These are phyloP conservation scores for Periophthalmus magnuspinnatus DNA, from an alignment of 2,797 vertebrate genomes.

Conservation along the genomic window DNA sequence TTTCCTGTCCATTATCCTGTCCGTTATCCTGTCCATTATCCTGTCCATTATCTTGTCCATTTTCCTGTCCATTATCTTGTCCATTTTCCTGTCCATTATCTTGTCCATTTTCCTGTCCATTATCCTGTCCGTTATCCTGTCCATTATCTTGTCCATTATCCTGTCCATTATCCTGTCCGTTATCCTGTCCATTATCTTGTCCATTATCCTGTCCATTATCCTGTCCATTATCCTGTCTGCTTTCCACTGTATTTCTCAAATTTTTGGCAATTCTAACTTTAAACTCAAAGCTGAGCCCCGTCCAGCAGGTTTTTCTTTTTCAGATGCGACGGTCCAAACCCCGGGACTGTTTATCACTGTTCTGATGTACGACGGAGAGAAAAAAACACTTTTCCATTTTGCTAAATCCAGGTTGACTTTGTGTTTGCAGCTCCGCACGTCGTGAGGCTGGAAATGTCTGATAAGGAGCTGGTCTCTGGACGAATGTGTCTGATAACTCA, in stretches of 20 bases:
- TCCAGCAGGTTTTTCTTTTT: background rate
- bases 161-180: no score
- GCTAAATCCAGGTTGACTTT: slow-evolving; percentile 1
- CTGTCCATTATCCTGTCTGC: no score
- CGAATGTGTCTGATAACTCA: slow-evolving; percentile 8
- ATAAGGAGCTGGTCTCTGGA: slow-evolving; percentile 12
- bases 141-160: no score
- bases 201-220: no score
- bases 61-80: no score
- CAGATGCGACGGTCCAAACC: background rate
- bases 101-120: no score
- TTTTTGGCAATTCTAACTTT: background rate
- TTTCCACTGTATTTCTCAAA: background rate
- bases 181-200: no score
- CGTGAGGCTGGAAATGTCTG: slow-evolving; percentile 2
- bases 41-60: no score
- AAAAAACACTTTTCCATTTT: slow-evolving; percentile 9
- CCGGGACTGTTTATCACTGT: background rate
- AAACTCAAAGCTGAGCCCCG: slow-evolving; percentile 1
- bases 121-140: no score
- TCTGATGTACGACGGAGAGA: slow-evolving; percentile 11
- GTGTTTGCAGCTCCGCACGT: background rate
- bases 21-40: no score
- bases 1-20: no score
- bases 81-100: no score